phyloP scores from a whole-genome alignment of 1,140 invertebrate genomes.

The Saxidomus purpurata region DNA sequence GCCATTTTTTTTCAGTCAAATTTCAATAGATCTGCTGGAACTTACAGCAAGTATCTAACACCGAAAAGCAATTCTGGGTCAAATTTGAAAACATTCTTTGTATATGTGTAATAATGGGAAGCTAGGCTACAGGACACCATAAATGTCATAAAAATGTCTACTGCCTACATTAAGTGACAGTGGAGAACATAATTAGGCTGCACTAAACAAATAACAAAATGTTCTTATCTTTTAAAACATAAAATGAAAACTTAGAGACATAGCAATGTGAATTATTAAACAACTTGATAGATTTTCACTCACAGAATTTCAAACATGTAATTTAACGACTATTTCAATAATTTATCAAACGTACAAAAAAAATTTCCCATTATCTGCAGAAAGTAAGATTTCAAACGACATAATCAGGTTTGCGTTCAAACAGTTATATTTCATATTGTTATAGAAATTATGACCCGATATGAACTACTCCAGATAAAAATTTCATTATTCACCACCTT shows the following conservation, averaged over 20 bases:
- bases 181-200: not conserved
- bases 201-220: not conserved
- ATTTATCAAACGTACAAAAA: too few relatives aligned
- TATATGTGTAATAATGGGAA: not conserved
- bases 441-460: not conserved
- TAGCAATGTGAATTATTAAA: not conserved
- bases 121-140: not conserved
- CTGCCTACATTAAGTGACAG: not conserved
- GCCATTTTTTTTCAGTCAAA: too few relatives aligned
- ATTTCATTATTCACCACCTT: conserved; percentile 15
- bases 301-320: not conserved
- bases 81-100: not conserved
- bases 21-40: too few relatives aligned
- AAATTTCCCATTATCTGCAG: too few relatives aligned
- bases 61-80: too few relatives aligned
- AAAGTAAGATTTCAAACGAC: too few relatives aligned
- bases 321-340: not conserved
- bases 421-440: not conserved
- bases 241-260: not conserved
- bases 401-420: too few relatives aligned
- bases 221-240: conserved; percentile 29
- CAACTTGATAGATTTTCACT: not conserved
- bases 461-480: conserved; percentile 7
- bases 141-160: conserved; percentile 11
- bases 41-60: too few relatives aligned